Conservation (phyloP, 2,113 vertebrate genomes). For the Archilochus colubris region DNA sequence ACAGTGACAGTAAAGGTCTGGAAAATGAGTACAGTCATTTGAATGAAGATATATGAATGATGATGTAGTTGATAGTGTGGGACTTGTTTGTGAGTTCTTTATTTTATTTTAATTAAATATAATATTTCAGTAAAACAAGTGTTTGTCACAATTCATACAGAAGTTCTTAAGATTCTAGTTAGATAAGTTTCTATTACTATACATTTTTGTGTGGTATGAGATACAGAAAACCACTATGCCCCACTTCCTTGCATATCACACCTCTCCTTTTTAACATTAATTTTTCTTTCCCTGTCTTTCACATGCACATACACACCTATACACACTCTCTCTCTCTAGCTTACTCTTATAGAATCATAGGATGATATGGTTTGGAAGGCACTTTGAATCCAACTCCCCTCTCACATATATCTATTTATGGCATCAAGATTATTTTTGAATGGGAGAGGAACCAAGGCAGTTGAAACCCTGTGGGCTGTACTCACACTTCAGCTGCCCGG, state of each 20-base stretch:
- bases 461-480: not conserved
- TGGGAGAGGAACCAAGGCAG: not conserved
- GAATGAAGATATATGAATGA: not conserved
- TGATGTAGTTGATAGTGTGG: not conserved
- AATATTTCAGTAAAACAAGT: not conserved
- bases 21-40: not conserved
- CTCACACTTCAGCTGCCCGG: not conserved
- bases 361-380: too few relatives aligned
- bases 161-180: not conserved
- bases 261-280: not conserved
- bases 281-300: not conserved
- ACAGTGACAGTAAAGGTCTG: not conserved
- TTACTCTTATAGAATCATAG: not conserved
- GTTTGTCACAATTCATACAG: not conserved
- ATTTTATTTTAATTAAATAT: not conserved
- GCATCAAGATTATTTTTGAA: not conserved
- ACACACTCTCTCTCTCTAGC: not conserved
- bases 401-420: not conserved
- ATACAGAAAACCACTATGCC: not conserved
- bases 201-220: not conserved
- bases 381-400: too few relatives aligned
- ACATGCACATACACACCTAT: not conserved
- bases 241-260: not conserved
- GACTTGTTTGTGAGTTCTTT: too few relatives aligned
- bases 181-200: not conserved